These are phyloP conservation scores for Eristalis tenax DNA, from an alignment of 2,888 invertebrate genomes.

Conservation along the genomic window DNA sequence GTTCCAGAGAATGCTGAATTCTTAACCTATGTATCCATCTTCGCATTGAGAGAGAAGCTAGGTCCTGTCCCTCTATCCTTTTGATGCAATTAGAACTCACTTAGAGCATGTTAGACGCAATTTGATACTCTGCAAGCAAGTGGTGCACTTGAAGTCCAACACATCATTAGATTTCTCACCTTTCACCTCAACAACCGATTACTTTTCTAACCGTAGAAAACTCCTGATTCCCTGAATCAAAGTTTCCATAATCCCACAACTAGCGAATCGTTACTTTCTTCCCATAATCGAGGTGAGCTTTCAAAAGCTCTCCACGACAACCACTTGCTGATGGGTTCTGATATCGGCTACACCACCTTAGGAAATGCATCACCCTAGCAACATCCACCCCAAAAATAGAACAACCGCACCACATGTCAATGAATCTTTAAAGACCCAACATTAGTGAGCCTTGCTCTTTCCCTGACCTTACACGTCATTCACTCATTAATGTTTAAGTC, in stretches of 20 bases:
- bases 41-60: too few species aligned
- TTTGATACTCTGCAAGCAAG: too few species aligned
- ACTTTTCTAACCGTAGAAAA: neutral
- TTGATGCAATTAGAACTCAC: too few species aligned
- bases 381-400: conserved; percentile 32
- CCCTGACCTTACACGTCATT: conserved; percentile 59
- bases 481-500: conserved; percentile 43
- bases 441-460: conserved; percentile 58
- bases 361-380: conserved; percentile 21
- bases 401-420: conserved; percentile 26
- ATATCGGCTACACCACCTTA: conserved; percentile 11
- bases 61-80: too few species aligned
- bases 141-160: too few species aligned
- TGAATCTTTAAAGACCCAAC: conserved; percentile 44
- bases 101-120: too few species aligned
- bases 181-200: neutral
- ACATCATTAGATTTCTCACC: too few species aligned
- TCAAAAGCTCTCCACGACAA: neutral
- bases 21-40: too few species aligned
- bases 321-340: conserved; percentile 21
- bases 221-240: neutral
- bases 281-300: conserved; percentile 25
- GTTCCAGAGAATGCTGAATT: too few species aligned
- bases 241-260: neutral
- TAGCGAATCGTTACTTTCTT: neutral